Evolutionary conservation across 2,113 vertebrate species (phyloP), one percentile per base, ranked within the genome.

Genomic region (Gulo gulo): DNA sequence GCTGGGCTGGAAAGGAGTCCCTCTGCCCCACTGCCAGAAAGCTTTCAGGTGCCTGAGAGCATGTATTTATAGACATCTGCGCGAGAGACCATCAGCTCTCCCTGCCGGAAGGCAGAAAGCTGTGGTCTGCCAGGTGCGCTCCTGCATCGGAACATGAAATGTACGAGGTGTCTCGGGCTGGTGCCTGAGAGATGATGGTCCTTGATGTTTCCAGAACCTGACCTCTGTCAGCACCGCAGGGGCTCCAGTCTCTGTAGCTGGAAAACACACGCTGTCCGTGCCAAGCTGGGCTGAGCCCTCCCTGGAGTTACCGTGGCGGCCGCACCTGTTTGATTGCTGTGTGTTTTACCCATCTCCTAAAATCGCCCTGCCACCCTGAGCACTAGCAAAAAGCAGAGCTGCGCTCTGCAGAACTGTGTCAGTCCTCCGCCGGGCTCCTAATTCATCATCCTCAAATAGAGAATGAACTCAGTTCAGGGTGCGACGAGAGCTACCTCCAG

Each of bases 151-250:
- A 95, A 52, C 20, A 15, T 65, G 90, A 92, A 96, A 94, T 29
- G 45, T 57, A 85, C 0, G 3, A 73, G 86, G 76, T 78, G 86
- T 88, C 87, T 96, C 5, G 0, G 39, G 89, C 55, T n/a, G 8
- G 63, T 73, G 91, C 69, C 76, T 83, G 67, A 69, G 92, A 85
- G 74, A 81, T 92, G 79, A 87, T 16, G 55, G 65, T 57, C 73
- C 82, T 90, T 63, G 61, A 83, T 86, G 69, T 81, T 94, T 61
- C 90, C 84, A 96, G 83, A 63, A 83, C 82, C 94, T 82, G 92
- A 93, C 96, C 92, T 89, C 95, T 96, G 96, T 96, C 97, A 97
- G 79, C 94, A 89, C 92, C 0, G 7, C 2, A 13, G 67, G 39
- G 57, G n/a, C 76, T 93, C 95, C 79, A 0, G 55, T 26, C 82